Evolutionary conservation across 1,140 invertebrate genomes (phyloP), one percentile per base, ranked within the genome.

Genomic region (Vanessa atalanta): DNA sequence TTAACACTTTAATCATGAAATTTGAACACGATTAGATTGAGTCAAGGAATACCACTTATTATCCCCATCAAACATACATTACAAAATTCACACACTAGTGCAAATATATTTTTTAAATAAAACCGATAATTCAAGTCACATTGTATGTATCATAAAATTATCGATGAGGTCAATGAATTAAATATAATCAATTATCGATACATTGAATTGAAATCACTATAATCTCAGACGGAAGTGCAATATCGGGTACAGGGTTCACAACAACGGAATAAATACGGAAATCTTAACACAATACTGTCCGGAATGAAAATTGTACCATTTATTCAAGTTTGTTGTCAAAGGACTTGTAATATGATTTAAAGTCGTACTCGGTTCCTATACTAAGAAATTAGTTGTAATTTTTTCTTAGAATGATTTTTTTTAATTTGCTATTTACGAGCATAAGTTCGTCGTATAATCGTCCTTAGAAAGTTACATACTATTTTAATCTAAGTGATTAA

Each of bases 161-260:
- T 53, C n/a, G 51, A 53, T 16, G n/a, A 53, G 51, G 51, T 53
- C 51, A 16, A 15, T 16, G n/a, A 16, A 16, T 53, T 53, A 60
- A 60, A 48, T 69, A 67, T 66, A 23, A 64, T 68, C 43, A 68
- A 48, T 72, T 65, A 77, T 83, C 76, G 80, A 81, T 79, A 81
- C 50, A 50, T 20, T 12, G 15, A 1, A 61, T 3, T 48, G 26
- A 26, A 76, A 79, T 75, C 72, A 70, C 82, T 79, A 79, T 23
- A 60, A 66, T 31, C 43, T 66, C 74, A 51, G 53, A 73, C 75
- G 78, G 80, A 83, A 83, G 79, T 83, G 84, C 82, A 87, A 88
- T 89, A 89, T 87, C 83, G 79, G 81, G 85, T 85, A 85, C 81
- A 73, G 69, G 82, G 74, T 84, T 80, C 77, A 83, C 83, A 82